Conservation (phyloP, 2,113 vertebrate genomes). For the Cyrtonyx montezumae region DNA sequence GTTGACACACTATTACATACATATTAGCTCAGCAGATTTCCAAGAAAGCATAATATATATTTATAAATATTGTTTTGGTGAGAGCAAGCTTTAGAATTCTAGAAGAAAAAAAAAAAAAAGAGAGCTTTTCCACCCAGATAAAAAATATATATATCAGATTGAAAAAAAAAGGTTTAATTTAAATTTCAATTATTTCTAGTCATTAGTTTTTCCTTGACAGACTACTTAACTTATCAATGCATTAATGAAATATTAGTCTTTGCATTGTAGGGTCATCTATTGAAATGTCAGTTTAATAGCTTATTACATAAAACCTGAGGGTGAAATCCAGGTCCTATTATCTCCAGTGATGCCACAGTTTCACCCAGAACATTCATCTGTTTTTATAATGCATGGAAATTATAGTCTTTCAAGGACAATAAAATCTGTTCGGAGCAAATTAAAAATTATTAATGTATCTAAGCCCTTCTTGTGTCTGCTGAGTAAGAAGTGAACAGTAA, state of each 20-base stretch:
- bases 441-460: background rate
- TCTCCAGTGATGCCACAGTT: background rate
- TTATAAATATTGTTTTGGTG: background rate
- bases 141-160: background rate
- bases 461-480: background rate
- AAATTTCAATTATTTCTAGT: background rate
- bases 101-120: background rate
- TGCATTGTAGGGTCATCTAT: background rate
- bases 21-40: background rate
- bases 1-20: background rate
- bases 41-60: background rate
- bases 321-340: background rate
- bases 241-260: background rate
- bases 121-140: background rate
- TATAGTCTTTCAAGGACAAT: background rate
- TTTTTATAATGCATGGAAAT: background rate
- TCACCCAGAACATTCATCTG: background rate
- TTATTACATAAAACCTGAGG: background rate
- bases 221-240: background rate
- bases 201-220: background rate
- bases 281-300: constrained; percentile 12
- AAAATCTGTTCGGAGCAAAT: background rate
- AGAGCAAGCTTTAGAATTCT: background rate
- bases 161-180: background rate
- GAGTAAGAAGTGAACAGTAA: background rate